These are phyloP conservation scores for Rhynchophorus ferrugineus DNA, from an alignment of 1,140 invertebrate genomes.

Conservation along the genomic window DNA sequence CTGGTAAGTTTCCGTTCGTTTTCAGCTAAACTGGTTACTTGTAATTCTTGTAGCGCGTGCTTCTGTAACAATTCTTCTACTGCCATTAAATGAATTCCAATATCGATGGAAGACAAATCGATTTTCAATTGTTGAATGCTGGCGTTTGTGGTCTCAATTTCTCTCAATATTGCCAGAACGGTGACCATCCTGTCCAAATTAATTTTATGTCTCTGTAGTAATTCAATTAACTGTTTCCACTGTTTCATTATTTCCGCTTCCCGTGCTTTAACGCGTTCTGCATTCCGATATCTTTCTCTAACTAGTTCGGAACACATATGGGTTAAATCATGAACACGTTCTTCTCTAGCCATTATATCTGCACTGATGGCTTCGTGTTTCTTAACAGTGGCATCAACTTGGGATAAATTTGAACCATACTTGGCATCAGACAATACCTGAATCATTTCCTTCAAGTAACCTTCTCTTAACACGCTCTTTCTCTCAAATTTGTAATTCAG, in stretches of 20 bases:
- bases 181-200: slow-evolving; percentile 70
- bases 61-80: slow-evolving; percentile 92
- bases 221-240: slow-evolving; percentile 78
- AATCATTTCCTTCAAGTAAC: slow-evolving; percentile 97
- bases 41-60: slow-evolving; percentile 84
- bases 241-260: slow-evolving; percentile 81
- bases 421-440: slow-evolving; percentile 89
- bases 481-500: slow-evolving; percentile 93
- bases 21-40: slow-evolving; percentile 80
- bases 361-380: slow-evolving; percentile 98
- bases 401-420: slow-evolving; percentile 81
- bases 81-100: slow-evolving; percentile 83
- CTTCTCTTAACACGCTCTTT: slow-evolving; percentile 85
- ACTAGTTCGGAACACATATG: slow-evolving; percentile 88
- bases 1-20: slow-evolving; percentile 69
- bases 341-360: slow-evolving; percentile 90
- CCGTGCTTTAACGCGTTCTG: slow-evolving; percentile 71
- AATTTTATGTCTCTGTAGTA: slow-evolving; percentile 78
- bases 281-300: slow-evolving; percentile 84
- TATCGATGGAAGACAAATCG: slow-evolving; percentile 79
- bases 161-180: slow-evolving; percentile 78
- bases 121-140: slow-evolving; percentile 76
- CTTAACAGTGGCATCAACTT: slow-evolving; percentile 95
- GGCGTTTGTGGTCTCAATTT: slow-evolving; percentile 82
- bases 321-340: slow-evolving; percentile 87